These are phyloP conservation scores for Eugnorisma glareosa DNA, from an alignment of 2,888 invertebrate genomes.

Conservation along the genomic window DNA sequence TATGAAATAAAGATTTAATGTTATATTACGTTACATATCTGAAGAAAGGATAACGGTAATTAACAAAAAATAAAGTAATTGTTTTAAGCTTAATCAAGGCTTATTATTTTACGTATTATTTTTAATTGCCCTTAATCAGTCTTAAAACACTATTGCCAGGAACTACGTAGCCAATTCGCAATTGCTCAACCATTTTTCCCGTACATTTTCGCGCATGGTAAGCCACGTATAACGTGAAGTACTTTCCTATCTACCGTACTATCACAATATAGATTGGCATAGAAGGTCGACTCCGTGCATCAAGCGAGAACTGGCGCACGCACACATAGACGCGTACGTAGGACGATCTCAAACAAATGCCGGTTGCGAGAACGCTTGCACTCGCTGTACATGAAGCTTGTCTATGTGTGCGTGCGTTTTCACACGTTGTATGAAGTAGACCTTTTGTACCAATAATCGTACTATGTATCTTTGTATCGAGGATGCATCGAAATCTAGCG, in stretches of 20 bases:
- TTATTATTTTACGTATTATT: neutral
- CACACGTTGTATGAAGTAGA: no score
- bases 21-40: no score
- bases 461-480: neutral
- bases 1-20: no score
- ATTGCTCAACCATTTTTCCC: conserved; percentile 20
- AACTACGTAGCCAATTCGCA: neutral
- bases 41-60: no score
- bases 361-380: neutral
- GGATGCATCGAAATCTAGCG: conserved; percentile 16
- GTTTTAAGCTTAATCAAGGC: neutral
- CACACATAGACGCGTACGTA: neutral
- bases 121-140: neutral
- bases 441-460: neutral
- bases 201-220: conserved; percentile 24
- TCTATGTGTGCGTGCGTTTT: neutral
- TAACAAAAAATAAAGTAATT: no score
- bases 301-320: neutral
- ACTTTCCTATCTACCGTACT: neutral
- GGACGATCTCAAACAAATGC: neutral
- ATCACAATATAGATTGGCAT: neutral
- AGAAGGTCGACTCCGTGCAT: neutral
- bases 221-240: conserved; percentile 22
- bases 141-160: neutral
- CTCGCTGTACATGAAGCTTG: neutral